These are phyloP conservation scores for Chaetops frenatus DNA, from an alignment of 2,113 vertebrate species.

Conservation along the genomic window DNA sequence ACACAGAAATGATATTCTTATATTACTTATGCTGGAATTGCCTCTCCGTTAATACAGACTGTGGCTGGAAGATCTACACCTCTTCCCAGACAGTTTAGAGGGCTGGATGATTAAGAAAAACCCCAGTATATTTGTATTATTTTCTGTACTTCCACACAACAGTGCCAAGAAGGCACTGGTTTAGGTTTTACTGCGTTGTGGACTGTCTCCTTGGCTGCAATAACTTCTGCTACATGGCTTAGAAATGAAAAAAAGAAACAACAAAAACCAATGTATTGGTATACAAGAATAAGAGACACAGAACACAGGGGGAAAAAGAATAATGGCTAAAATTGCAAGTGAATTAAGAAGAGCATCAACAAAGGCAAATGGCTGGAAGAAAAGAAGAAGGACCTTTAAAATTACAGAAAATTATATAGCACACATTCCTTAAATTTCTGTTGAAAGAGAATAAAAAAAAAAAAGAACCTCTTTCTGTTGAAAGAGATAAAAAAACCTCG, in stretches of 20 bases:
- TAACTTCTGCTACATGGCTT: background rate
- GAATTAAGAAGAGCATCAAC: background rate
- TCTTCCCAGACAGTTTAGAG: background rate
- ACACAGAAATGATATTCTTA: background rate
- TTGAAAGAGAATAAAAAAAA: background rate
- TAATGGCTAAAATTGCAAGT: background rate
- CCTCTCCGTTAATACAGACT: background rate
- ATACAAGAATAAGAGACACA: background rate
- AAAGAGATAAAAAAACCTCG: background rate
- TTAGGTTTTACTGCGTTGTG: background rate
- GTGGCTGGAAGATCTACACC: background rate
- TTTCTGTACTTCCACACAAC: background rate
- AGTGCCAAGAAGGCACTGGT: background rate
- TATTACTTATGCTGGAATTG: background rate
- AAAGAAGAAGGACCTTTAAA: background rate
- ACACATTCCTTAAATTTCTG: background rate
- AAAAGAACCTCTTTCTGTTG: background rate
- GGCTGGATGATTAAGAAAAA: background rate
- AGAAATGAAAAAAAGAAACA: background rate
- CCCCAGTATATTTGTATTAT: fast-evolving
- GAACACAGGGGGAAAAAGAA: background rate
- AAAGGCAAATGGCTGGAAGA: background rate
- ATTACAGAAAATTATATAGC: background rate
- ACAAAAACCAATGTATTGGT: background rate
- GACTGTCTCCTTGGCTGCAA: background rate